Conservation (phyloP, 2,113 vertebrate genomes). For the Charadrius vociferus region DNA sequence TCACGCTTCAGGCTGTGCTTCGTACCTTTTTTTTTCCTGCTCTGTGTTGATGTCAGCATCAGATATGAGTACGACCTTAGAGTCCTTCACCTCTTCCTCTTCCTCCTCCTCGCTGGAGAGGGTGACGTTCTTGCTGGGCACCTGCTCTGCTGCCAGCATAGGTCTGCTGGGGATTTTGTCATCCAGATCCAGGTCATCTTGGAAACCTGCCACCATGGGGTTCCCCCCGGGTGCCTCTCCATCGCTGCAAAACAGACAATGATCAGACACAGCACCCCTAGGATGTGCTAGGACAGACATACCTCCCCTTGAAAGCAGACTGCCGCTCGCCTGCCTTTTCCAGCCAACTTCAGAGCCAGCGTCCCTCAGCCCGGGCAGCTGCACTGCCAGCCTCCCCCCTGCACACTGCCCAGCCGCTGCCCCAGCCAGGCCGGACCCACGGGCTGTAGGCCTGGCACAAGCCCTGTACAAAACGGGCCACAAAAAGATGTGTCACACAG, state of each 20-base stretch:
- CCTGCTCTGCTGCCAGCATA: not conserved
- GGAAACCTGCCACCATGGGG: conserved; percentile 92
- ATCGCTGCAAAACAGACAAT: conserved; percentile 74
- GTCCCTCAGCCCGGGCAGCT: accelerated
- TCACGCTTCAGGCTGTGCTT: not conserved
- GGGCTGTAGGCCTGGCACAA: not conserved
- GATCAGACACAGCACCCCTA: not conserved
- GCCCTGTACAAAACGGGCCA: not conserved
- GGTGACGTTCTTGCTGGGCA: conserved; percentile 78
- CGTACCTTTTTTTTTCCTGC: conserved; percentile 77
- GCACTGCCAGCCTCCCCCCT: not conserved
- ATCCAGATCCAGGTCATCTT: conserved; percentile 91
- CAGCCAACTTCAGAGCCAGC: accelerated
- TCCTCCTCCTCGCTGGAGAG: conserved; percentile 88
- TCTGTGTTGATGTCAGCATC: conserved; percentile 47
- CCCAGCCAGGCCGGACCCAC: not conserved
- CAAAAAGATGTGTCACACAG: not conserved
- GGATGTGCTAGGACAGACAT: not conserved
- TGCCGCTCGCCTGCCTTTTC: not conserved
- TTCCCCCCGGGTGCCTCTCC: conserved; percentile 80
- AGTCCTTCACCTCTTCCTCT: not conserved
- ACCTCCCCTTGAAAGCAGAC: not conserved
- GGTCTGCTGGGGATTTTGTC: conserved; percentile 73
- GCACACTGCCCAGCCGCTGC: not conserved
- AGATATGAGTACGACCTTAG: not conserved